Conservation (phyloP, 2,888 invertebrate genomes). For the Stegana nigrithorax region DNA sequence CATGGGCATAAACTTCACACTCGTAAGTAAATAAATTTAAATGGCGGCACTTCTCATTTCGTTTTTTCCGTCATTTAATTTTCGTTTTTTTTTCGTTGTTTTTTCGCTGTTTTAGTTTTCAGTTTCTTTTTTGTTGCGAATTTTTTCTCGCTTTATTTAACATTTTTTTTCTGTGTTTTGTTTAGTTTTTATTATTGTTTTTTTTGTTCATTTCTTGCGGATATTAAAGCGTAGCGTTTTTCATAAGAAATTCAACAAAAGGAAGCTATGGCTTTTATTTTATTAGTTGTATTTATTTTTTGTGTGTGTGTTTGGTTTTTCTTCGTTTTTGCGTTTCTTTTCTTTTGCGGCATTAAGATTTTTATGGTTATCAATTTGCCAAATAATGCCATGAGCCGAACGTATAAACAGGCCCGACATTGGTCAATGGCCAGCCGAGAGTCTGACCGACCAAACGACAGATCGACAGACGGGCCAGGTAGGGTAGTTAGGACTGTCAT, state of each 20-base stretch:
- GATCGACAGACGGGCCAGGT: constrained; percentile 16
- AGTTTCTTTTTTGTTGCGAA: too few relatives aligned
- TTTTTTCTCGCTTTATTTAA: constrained; percentile 14
- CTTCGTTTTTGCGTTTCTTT: neutral
- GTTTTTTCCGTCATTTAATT: constrained; percentile 25
- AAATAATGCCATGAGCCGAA: constrained; percentile 45
- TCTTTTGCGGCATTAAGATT: constrained; percentile 51
- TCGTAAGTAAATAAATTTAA: constrained; percentile 61
- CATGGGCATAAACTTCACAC: constrained; percentile 60
- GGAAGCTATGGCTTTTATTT: constrained; percentile 55
- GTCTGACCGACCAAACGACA: neutral
- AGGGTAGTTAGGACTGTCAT: too few relatives aligned
- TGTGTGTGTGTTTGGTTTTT: constrained; percentile 29
- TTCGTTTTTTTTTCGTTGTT: constrained; percentile 7
- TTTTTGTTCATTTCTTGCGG: neutral
- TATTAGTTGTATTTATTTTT: too few relatives aligned
- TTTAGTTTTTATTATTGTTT: neutral
- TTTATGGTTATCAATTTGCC: constrained; percentile 60
- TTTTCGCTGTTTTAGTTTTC: constrained; percentile 8
- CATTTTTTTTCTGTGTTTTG: constrained; percentile 12
- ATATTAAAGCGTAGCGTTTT: constrained; percentile 40
- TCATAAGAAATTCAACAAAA: constrained; percentile 56
- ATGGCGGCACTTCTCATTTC: constrained; percentile 56
- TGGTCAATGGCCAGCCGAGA: neutral
- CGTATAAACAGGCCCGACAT: neutral